Evolutionary conservation across 2,888 invertebrate genomes (phyloP), one percentile per base, ranked within the genome.

Genomic region (Acleris holmiana): DNA sequence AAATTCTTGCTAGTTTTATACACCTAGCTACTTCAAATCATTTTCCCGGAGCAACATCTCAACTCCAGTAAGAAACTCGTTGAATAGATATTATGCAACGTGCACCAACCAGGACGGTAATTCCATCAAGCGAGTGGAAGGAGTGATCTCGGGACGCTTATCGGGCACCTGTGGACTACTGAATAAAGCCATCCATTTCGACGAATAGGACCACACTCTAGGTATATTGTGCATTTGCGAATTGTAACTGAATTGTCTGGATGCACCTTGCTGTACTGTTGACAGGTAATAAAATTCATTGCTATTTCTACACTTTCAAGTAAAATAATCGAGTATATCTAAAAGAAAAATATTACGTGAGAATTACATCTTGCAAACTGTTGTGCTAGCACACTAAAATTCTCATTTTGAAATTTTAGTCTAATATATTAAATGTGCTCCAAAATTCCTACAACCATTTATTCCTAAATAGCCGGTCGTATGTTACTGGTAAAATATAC

Each of bases 81-180:
- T 66, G 62, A 58, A 64, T 73, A 71, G 73, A 71, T 76, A 84
- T 83, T 82, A 83, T 84, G 81, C 83, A 84, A 78, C 76, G 74
- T 71, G 75, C 74, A 73, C 75, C 74, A 73, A 73, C 73, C 76
- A 78, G 79, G 79, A 82, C 73, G 77, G 82, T 84, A 88, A 89
- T 88, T 86, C 82, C 85, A 88, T 87, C 85, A 83, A 73, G 74
- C 77, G 76, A 77, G 76, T 73, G 68, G 66, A 73, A 71, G 74
- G 72, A 69, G 77, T 78, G 82, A 84, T 84, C 80, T 73, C 76
- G 68, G 71, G 68, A 71, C 77, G 78, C 83, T 86, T 88, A 89
- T 88, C 87, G 83, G 84, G 79, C 87, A 89, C 88, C 88, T 89
- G 86, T 86, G 84, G 84, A 84, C 84, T 77, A 67, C 69, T 76